phyloP scores from a whole-genome alignment of 2,888 invertebrate species.

The Tricholauxania praeusta region DNA sequence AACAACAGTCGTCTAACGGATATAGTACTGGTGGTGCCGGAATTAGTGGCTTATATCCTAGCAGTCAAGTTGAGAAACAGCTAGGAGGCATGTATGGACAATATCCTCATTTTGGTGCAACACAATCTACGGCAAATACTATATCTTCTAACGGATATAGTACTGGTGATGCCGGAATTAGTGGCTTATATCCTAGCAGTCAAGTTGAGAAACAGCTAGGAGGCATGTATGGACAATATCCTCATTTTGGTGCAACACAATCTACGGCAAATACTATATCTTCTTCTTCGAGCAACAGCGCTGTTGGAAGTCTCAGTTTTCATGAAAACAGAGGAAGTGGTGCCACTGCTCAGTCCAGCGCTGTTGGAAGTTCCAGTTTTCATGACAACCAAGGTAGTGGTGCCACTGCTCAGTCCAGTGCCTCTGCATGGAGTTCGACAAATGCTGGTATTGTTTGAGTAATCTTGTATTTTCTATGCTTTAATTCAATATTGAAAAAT shows the following conservation, averaged over 20 bases:
- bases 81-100: too few species aligned
- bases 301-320: not conserved
- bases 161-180: not conserved
- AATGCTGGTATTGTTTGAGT: not conserved
- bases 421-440: not conserved
- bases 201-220: too few species aligned
- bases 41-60: not conserved
- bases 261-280: not conserved
- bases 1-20: not conserved
- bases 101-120: too few species aligned
- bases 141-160: not conserved
- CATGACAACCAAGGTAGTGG: too few species aligned
- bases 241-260: too few species aligned
- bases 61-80: too few species aligned
- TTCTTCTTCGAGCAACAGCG: not conserved
- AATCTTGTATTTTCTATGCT: too few species aligned
- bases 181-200: not conserved
- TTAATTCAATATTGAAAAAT: too few species aligned
- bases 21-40: not conserved
- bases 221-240: too few species aligned
- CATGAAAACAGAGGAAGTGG: not conserved
- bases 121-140: too few species aligned
- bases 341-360: conserved; percentile 7
- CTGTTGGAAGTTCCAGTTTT: too few species aligned
- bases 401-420: too few species aligned